These are phyloP conservation scores for Botrylloides violaceus DNA, from an alignment of 23 tunicate genomes.

Conservation along the genomic window DNA sequence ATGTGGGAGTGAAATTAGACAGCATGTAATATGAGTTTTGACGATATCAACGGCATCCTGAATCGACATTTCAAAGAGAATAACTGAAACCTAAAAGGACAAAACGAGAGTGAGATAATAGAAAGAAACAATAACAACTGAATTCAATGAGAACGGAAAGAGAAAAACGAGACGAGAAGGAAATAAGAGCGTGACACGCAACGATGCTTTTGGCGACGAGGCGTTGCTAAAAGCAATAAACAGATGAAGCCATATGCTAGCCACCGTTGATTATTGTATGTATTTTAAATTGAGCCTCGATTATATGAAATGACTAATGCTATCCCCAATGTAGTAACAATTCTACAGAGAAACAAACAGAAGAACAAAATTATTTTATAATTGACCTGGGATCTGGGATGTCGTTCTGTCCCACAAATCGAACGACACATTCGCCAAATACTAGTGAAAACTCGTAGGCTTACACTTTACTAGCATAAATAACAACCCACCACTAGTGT, in stretches of 20 bases:
- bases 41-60: slow-evolving; percentile 25
- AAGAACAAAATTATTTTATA: too few relatives aligned
- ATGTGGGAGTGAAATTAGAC: slow-evolving; percentile 2
- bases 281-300: background rate
- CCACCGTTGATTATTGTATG: background rate
- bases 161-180: slow-evolving; percentile 7
- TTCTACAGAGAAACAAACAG: too few relatives aligned
- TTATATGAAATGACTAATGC: too few relatives aligned
- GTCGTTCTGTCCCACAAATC: too few relatives aligned
- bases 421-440: too few relatives aligned
- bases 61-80: slow-evolving; percentile 17
- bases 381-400: too few relatives aligned
- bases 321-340: too few relatives aligned
- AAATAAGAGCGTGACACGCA: background rate
- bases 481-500: too few relatives aligned
- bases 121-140: slow-evolving; percentile 1
- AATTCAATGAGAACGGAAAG: background rate
- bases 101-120: slow-evolving; percentile 6
- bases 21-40: slow-evolving; percentile 20
- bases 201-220: background rate
- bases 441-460: too few relatives aligned
- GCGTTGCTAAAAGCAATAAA: background rate
- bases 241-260: background rate
- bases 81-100: background rate
- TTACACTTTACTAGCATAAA: too few relatives aligned